Evolutionary conservation across 1,140 invertebrate genomes (phyloP).

Genomic region (Phortica variegata): DNA sequence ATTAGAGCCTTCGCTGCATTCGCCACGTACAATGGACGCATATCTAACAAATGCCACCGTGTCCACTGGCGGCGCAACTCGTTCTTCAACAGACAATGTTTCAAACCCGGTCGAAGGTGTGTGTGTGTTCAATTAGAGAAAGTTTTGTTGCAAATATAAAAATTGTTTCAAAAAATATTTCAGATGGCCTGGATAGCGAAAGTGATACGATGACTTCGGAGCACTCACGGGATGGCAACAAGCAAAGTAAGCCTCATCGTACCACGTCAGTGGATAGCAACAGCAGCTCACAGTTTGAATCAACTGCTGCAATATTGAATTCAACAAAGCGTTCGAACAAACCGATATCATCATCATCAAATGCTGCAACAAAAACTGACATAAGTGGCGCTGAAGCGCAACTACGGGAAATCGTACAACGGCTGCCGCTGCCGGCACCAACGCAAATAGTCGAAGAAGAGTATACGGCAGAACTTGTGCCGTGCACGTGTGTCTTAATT

Average conservation of each 20-base stretch:
- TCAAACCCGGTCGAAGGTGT: conserved; percentile 28
- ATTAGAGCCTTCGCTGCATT: conserved; percentile 39
- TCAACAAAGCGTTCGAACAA: no score
- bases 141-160: neutral
- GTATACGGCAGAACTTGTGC: conserved; percentile 31
- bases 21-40: conserved; percentile 32
- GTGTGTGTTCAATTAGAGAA: no score
- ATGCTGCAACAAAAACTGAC: no score
- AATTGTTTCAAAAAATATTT: conserved; percentile 13
- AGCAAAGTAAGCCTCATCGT: conserved; percentile 20
- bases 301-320: no score
- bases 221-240: conserved; percentile 36
- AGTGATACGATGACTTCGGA: conserved; percentile 49
- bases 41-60: conserved; percentile 29
- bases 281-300: conserved; percentile 24
- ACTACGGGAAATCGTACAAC: conserved; percentile 3
- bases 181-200: conserved; percentile 30
- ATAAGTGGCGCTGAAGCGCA: conserved; percentile 21
- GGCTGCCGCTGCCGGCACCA: conserved; percentile 1
- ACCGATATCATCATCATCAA: no score
- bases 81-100: conserved; percentile 29
- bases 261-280: conserved; percentile 36
- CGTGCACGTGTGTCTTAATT: conserved; percentile 42
- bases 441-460: conserved; percentile 15
- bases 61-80: conserved; percentile 5